Conservation (phyloP, 2,888 invertebrate species). For the Melinaea menophilus region DNA sequence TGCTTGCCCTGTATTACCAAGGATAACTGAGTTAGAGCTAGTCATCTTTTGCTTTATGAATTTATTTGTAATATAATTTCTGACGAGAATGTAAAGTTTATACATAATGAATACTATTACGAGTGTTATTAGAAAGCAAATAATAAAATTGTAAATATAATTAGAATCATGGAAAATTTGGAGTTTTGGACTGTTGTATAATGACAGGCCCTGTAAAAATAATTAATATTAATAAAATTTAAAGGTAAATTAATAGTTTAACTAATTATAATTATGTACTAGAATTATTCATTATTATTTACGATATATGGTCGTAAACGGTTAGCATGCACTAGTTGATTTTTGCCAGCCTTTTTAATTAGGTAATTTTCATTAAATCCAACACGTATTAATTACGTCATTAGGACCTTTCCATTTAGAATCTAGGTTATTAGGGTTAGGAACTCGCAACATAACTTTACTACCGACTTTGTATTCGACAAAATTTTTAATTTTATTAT, state of each 20-base stretch:
- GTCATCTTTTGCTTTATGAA: background rate
- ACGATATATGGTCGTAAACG: too few species aligned
- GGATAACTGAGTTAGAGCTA: too few species aligned
- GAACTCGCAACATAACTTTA: too few species aligned
- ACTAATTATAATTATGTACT: conserved; percentile 43
- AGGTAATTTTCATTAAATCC: too few species aligned
- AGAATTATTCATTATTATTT: conserved; percentile 15
- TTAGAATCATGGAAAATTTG: too few species aligned
- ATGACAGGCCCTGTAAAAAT: conserved; percentile 17
- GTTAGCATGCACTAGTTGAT: too few species aligned
- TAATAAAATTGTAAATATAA: conserved; percentile 20
- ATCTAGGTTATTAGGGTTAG: too few species aligned
- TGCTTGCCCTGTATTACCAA: conserved; percentile 26
- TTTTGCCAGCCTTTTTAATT: too few species aligned
- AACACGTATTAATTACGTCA: too few species aligned
- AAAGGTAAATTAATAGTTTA: conserved; percentile 36
- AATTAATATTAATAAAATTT: conserved; percentile 6
- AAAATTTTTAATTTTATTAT: too few species aligned
- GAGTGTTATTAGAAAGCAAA: conserved; percentile 19
- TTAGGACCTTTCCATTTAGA: too few species aligned
- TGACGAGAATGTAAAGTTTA: conserved; percentile 19
- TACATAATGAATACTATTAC: conserved; percentile 17
- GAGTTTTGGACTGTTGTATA: conserved; percentile 13
- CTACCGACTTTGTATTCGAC: too few species aligned
- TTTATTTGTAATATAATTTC: conserved; percentile 7